Percentiles rank a stretch among this genome's conserved stretches.
phyloP scores from a whole-genome alignment of 2,888 invertebrate species.

The Oligia latruncula region DNA sequence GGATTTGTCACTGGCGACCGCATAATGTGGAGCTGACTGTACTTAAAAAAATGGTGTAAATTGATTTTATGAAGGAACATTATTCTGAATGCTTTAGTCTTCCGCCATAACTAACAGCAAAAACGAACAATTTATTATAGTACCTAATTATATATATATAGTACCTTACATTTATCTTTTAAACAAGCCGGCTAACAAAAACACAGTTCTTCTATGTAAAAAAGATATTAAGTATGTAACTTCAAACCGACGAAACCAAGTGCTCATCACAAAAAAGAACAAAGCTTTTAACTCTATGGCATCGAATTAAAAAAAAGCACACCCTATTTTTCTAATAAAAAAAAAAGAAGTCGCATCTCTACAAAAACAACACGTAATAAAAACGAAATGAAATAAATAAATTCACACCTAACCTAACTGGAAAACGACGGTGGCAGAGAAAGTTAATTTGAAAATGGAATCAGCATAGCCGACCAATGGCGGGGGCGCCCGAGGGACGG shows the following conservation, averaged over 20 bases:
- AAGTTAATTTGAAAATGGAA: slow-evolving; percentile 90
- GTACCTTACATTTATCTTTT: neutral
- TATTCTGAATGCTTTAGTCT: neutral
- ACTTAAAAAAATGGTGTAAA: neutral
- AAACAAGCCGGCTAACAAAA: neutral
- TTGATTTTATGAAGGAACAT: neutral
- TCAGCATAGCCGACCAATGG: slow-evolving; percentile 87
- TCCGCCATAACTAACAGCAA: neutral
- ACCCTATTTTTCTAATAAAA: slow-evolving; percentile 11
- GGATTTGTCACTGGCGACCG: slow-evolving; percentile 51
- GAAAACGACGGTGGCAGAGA: slow-evolving; percentile 85
- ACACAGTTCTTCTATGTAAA: too few species aligned
- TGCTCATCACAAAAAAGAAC: neutral
- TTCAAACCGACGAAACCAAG: neutral
- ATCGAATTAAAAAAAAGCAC: neutral
- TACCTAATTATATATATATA: neutral
- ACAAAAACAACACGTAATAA: slow-evolving; percentile 73
- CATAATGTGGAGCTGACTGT: slow-evolving; percentile 58
- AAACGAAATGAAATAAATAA: slow-evolving; percentile 83
- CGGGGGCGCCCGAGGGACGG: slow-evolving; percentile 79
- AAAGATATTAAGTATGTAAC: neutral
- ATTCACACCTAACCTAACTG: slow-evolving; percentile 79
- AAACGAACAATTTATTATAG: too few species aligned
- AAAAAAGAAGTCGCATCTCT: slow-evolving; percentile 56
- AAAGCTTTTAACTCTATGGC: neutral